Percentiles rank a stretch among this genome's conserved stretches.
Conservation (phyloP, 2,113 vertebrate genomes). For the Phylloscopus whistleri region DNA sequence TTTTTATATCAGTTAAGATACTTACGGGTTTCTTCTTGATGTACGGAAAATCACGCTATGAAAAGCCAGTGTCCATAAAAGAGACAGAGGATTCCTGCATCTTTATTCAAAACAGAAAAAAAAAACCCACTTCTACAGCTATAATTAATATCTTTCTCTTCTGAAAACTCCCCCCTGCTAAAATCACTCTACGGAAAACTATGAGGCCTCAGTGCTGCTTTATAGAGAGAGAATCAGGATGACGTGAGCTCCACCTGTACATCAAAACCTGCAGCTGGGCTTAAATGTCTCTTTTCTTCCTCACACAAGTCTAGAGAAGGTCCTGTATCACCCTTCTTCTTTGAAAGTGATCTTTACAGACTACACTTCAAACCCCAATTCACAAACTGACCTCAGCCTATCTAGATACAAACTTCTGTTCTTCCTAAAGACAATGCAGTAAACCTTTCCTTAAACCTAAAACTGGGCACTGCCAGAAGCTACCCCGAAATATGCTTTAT, state of each 20-base stretch:
- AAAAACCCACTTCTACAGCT: fast-evolving
- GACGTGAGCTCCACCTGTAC: neutral
- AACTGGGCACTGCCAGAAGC: neutral
- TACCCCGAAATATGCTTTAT: fast-evolving
- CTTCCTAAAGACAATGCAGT: neutral
- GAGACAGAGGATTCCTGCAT: neutral
- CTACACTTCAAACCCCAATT: neutral
- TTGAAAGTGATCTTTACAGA: neutral
- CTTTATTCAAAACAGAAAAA: neutral
- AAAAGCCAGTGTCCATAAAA: neutral
- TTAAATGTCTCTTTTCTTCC: neutral
- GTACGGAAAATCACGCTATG: neutral
- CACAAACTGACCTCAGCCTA: neutral
- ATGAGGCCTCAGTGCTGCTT: fast-evolving
- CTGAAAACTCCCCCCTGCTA: fast-evolving
- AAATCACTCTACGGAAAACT: fast-evolving
- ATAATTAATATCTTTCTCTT: fast-evolving
- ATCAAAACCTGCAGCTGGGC: neutral
- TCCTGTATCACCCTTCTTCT: neutral
- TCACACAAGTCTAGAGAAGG: neutral
- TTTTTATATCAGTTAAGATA: no score
- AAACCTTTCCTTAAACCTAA: neutral
- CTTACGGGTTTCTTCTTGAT: no score
- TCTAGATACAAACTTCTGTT: neutral
- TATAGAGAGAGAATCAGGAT: neutral